phyloP scores from a whole-genome alignment of 2,113 vertebrate species.

The Mesoclemmys tuberculata region DNA sequence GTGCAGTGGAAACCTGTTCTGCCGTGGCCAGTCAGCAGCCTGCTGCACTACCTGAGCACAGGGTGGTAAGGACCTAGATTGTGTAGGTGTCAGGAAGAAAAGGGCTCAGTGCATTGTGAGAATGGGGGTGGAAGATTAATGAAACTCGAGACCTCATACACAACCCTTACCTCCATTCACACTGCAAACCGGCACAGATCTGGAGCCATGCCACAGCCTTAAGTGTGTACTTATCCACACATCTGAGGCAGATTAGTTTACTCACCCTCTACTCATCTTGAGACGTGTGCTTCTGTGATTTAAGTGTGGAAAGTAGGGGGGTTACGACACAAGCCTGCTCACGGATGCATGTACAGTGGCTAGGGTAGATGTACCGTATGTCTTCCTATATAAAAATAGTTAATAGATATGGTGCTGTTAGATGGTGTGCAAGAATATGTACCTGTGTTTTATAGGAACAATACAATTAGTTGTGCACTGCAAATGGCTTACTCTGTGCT shows the following conservation, averaged over 20 bases:
- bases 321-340: not conserved
- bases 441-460: not conserved
- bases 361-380: not conserved
- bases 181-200: too few relatives aligned
- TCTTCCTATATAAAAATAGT: not conserved
- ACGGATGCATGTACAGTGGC: not conserved
- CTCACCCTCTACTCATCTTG: not conserved
- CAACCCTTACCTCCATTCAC: too few relatives aligned
- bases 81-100: too few relatives aligned
- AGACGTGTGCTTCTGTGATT: not conserved
- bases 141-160: too few relatives aligned
- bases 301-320: not conserved
- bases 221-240: too few relatives aligned
- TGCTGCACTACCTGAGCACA: too few relatives aligned
- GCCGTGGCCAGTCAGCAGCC: too few relatives aligned
- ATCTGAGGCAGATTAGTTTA: not conserved
- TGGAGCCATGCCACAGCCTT: too few relatives aligned
- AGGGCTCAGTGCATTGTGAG: too few relatives aligned
- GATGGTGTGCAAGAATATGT: rapidly evolving
- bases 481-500: not conserved
- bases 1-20: too few relatives aligned
- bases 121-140: too few relatives aligned
- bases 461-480: not conserved
- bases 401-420: not conserved
- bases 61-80: too few relatives aligned